Percentiles rank a stretch among this genome's conserved stretches.
Evolutionary conservation across 2,113 vertebrate genomes (phyloP).

Genomic region (Oryzias melastigma): DNA sequence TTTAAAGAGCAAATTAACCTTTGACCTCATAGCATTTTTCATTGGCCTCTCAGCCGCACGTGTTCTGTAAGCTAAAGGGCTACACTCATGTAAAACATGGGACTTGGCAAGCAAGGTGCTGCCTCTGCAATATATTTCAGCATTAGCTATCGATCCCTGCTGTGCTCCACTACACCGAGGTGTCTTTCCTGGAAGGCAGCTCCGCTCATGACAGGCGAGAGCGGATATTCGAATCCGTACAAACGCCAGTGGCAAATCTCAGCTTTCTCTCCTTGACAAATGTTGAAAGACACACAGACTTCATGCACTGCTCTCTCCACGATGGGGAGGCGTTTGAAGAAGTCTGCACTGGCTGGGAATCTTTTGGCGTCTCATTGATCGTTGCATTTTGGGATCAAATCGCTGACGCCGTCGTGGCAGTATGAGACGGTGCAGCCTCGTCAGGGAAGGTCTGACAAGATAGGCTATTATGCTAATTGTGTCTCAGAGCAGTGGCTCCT

Average conservation of each 20-base stretch:
- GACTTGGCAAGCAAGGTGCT: slow-evolving; percentile 25
- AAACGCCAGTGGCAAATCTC: slow-evolving; percentile 8
- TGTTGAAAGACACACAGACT: slow-evolving; percentile 4
- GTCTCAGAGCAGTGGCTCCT: slow-evolving; percentile 9
- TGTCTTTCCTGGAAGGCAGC: slow-evolving; percentile 17
- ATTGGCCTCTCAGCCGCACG: too few species aligned
- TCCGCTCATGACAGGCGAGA: slow-evolving; percentile 4
- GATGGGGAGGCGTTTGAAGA: slow-evolving; percentile 20
- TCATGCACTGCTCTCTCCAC: slow-evolving; percentile 33
- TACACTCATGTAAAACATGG: slow-evolving; percentile 23
- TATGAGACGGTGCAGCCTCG: slow-evolving; percentile 7
- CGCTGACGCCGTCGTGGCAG: slow-evolving; percentile 13
- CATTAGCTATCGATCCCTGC: slow-evolving; percentile 47
- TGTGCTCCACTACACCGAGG: slow-evolving; percentile 20
- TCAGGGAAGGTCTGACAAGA: slow-evolving; percentile 17
- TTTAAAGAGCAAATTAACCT: too few species aligned
- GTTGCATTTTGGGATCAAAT: slow-evolving; percentile 1
- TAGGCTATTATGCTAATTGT: slow-evolving; percentile 11
- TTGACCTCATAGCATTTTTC: too few species aligned
- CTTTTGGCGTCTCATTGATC: slow-evolving; percentile 56
- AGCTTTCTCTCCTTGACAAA: slow-evolving; percentile 2
- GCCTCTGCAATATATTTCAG: slow-evolving; percentile 39
- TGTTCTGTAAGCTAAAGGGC: slow-evolving; percentile 5
- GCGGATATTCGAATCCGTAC: slow-evolving; percentile 3
- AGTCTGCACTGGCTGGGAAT: slow-evolving; percentile 47